Evolutionary conservation across 1,140 invertebrate species (phyloP).

Genomic region (Frieseomelitta varia): DNA sequence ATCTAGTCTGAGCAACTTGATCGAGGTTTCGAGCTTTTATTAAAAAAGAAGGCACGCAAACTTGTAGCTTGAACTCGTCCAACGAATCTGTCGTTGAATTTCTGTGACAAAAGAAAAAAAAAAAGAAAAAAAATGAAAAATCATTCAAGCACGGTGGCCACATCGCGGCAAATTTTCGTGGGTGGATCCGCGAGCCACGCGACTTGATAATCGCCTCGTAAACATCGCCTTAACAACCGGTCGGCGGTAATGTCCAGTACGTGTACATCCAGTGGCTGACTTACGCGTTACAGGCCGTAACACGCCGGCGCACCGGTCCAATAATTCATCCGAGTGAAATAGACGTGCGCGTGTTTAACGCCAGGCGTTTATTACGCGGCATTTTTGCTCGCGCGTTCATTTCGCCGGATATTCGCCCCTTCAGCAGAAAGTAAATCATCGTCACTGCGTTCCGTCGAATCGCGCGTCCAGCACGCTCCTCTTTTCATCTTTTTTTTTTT

Average conservation of each 20-base stretch:
- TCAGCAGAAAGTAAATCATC: constrained; percentile 30
- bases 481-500: too few relatives aligned
- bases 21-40: too few relatives aligned
- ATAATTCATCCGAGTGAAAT: constrained; percentile 54
- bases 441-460: not conserved
- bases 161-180: not conserved
- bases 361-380: constrained; percentile 52
- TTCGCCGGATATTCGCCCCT: constrained; percentile 26
- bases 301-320: constrained; percentile 12
- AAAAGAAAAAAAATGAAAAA: too few relatives aligned
- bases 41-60: too few relatives aligned
- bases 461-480: not conserved
- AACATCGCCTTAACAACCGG: constrained; percentile 56
- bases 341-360: constrained; percentile 52
- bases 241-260: constrained; percentile 48
- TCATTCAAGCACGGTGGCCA: too few relatives aligned
- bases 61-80: too few relatives aligned
- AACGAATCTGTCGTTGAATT: too few relatives aligned
- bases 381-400: constrained; percentile 17
- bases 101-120: too few relatives aligned
- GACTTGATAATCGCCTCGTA: constrained; percentile 60
- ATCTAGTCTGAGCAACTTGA: too few relatives aligned
- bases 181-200: not conserved
- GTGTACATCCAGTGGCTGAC: constrained; percentile 51
- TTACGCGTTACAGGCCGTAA: constrained; percentile 47